phyloP scores from a whole-genome alignment of 2,888 invertebrate genomes.

The Athalia circularis region DNA sequence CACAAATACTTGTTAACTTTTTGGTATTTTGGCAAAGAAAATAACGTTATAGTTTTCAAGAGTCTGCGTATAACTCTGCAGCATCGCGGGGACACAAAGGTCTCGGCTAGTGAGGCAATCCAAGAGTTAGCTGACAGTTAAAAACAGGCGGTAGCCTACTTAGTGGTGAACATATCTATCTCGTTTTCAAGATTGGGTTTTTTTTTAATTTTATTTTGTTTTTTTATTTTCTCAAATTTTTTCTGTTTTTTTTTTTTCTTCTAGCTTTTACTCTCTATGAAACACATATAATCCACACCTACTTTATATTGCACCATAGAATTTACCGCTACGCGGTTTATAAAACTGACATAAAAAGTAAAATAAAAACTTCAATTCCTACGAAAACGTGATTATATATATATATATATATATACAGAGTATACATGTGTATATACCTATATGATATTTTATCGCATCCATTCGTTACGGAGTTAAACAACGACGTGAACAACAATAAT shows the following conservation, averaged over 20 bases:
- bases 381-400: too few species aligned
- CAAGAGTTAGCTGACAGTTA: slow-evolving; percentile 55
- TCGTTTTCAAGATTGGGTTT: not conserved
- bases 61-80: slow-evolving; percentile 23
- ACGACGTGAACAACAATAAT: too few species aligned
- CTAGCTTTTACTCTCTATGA: not conserved
- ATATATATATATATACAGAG: too few species aligned
- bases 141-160: slow-evolving; percentile 57
- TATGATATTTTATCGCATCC: too few species aligned
- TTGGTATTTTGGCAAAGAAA: slow-evolving; percentile 35
- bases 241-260: not conserved
- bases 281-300: not conserved
- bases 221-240: not conserved
- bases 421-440: too few species aligned
- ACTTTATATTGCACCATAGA: too few species aligned
- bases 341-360: too few species aligned
- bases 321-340: too few species aligned
- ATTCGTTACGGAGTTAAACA: too few species aligned
- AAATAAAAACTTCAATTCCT: too few species aligned
- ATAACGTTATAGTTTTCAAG: not conserved
- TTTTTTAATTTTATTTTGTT: not conserved
- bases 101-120: slow-evolving; percentile 38
- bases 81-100: slow-evolving; percentile 40
- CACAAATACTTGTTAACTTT: slow-evolving; percentile 25
- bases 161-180: slow-evolving; percentile 19